A percentile compares a stretch with the other conserved stretches of the same genome.
Conservation (phyloP, 2,113 vertebrate genomes). For the Malurus alboscapulatus region DNA sequence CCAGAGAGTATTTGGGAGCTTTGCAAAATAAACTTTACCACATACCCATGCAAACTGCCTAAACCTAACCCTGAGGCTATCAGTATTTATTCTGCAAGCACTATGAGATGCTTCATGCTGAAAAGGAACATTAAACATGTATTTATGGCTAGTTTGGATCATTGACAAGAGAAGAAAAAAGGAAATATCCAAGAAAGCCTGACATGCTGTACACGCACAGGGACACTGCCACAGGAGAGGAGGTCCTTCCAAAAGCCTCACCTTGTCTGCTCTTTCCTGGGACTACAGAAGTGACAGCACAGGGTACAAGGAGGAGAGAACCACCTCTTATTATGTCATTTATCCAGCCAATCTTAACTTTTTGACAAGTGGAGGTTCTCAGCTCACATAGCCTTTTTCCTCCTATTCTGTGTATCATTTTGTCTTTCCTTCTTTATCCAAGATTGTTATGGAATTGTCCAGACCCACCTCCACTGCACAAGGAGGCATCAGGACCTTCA, state of each 20-base stretch:
- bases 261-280: not conserved
- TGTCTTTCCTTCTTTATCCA: not conserved
- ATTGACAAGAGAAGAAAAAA: not conserved
- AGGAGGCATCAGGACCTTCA: not conserved
- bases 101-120: not conserved
- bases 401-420: not conserved
- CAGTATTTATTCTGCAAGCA: slow-evolving; percentile 2
- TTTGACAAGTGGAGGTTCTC: not conserved
- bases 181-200: not conserved
- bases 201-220: not conserved
- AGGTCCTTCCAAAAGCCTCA: not conserved
- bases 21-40: not conserved
- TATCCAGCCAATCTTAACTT: not conserved
- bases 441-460: not conserved
- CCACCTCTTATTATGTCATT: accelerated
- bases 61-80: not conserved
- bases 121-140: not conserved
- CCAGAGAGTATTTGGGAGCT: not conserved
- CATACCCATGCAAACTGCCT: not conserved
- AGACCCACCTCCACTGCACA: not conserved
- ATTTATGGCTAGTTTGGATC: not conserved
- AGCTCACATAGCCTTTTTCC: not conserved
- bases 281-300: not conserved
- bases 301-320: not conserved
- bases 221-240: not conserved